These are phyloP conservation scores for Denticeps clupeoides DNA, from an alignment of 2,797 vertebrate species.

Conservation along the genomic window DNA sequence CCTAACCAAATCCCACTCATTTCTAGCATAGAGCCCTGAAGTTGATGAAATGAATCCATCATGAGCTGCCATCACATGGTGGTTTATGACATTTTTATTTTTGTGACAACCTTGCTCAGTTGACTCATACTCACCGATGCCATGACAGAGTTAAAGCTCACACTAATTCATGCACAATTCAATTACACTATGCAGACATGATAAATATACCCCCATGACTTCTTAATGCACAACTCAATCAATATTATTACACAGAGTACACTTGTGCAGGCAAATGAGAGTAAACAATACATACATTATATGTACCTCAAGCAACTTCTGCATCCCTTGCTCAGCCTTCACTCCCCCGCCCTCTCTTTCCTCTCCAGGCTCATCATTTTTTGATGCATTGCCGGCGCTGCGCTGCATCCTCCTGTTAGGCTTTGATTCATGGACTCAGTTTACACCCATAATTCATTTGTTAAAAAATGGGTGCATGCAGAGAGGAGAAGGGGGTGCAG, in stretches of 20 bases:
- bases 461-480: constrained; percentile 60
- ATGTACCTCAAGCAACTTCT: neutral
- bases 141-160: neutral
- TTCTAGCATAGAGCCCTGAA: no score
- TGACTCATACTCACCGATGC: no score
- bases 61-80: no score
- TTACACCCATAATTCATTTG: constrained; percentile 85
- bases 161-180: constrained; percentile 3
- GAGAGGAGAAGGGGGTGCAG: neutral
- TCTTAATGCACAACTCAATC: neutral
- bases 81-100: no score
- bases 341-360: neutral
- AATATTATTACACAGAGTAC: neutral
- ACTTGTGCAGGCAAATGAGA: constrained; percentile 1
- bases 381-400: constrained; percentile 68
- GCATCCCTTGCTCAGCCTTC: neutral
- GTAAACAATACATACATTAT: constrained; percentile 2
- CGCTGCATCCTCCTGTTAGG: constrained; percentile 73
- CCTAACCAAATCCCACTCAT: neutral
- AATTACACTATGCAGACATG: neutral
- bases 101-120: no score
- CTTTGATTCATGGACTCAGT: constrained; percentile 79
- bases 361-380: constrained; percentile 46
- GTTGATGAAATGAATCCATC: no score
- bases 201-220: neutral